phyloP scores from a whole-genome alignment of 1,140 invertebrate species.

The Manduca sexta region DNA sequence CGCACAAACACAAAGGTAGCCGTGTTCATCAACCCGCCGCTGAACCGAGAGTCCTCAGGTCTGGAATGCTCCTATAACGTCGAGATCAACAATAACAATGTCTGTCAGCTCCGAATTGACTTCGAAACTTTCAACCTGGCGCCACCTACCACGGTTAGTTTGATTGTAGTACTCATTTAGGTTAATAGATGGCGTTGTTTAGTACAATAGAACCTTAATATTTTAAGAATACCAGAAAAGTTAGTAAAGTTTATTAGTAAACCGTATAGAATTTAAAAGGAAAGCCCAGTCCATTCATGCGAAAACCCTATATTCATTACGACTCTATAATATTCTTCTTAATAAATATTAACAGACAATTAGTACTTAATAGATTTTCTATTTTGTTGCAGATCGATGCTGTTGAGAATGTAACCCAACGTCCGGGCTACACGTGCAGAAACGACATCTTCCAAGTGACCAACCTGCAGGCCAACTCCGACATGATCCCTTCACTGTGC shows the following conservation, averaged over 20 bases:
- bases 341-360: background rate
- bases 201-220: too few relatives aligned
- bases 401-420: slow-evolving; percentile 59
- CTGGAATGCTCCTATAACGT: slow-evolving; percentile 69
- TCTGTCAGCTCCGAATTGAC: slow-evolving; percentile 82
- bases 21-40: slow-evolving; percentile 65
- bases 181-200: too few relatives aligned
- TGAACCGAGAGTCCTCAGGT: slow-evolving; percentile 54
- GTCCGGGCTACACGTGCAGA: slow-evolving; percentile 58
- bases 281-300: too few relatives aligned
- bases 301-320: too few relatives aligned
- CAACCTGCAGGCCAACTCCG: slow-evolving; percentile 73
- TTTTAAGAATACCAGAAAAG: too few relatives aligned
- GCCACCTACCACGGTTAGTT: slow-evolving; percentile 75
- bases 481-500: slow-evolving; percentile 77
- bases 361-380: background rate
- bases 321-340: too few relatives aligned
- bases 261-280: too few relatives aligned
- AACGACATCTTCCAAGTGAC: slow-evolving; percentile 68
- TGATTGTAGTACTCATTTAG: background rate
- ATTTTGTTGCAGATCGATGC: slow-evolving; percentile 38
- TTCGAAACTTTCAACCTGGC: slow-evolving; percentile 83
- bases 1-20: slow-evolving; percentile 66
- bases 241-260: too few relatives aligned
- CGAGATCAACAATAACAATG: slow-evolving; percentile 68